Evolutionary conservation across 1,140 invertebrate species (phyloP).

Genomic region (Caenorhabditis brenneri): DNA sequence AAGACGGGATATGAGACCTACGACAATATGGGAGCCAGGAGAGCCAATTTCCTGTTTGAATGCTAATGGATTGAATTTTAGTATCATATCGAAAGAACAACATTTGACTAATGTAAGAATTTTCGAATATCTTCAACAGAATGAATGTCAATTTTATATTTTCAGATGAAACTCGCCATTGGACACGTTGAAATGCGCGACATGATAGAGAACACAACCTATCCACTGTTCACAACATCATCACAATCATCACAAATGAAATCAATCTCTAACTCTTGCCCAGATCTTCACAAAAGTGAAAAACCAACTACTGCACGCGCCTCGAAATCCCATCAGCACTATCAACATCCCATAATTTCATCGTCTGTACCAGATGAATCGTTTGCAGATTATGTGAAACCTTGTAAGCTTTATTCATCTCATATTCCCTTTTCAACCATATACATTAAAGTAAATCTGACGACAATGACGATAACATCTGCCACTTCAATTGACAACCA

Average conservation of each 20-base stretch:
- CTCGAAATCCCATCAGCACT: background rate
- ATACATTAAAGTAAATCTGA: background rate
- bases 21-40: constrained; percentile 22
- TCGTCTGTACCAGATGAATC: constrained; percentile 47
- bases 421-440: background rate
- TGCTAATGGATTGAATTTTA: background rate
- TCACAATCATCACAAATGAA: constrained; percentile 1
- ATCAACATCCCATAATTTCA: constrained; percentile 5
- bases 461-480: constrained; percentile 2
- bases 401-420: background rate
- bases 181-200: constrained; percentile 50
- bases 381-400: background rate
- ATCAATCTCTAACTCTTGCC: constrained; percentile 50
- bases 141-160: background rate
- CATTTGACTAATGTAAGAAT: constrained; percentile 14
- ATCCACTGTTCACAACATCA: constrained; percentile 50
- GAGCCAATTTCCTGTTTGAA: constrained; percentile 26
- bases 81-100: background rate
- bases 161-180: constrained; percentile 52
- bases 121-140: background rate
- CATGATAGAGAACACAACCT: constrained; percentile 52
- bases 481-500: background rate
- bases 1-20: background rate
- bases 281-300: constrained; percentile 40
- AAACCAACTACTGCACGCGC: background rate